Conservation (phyloP, 1,140 invertebrate species). For the Mamestra configurata region DNA sequence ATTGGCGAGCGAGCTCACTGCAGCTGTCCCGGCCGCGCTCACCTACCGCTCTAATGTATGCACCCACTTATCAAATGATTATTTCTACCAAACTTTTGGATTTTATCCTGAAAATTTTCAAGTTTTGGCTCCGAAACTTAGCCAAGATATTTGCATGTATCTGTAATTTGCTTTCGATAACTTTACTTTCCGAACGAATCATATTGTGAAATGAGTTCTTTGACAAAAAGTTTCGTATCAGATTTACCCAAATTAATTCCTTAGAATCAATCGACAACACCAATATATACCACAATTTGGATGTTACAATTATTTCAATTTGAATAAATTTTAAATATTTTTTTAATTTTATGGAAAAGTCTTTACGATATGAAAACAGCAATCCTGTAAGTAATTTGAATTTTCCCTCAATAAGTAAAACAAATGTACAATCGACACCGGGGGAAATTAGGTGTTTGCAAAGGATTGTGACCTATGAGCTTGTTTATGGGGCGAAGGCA, state of each 20-base stretch:
- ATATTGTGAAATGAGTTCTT: constrained; percentile 2
- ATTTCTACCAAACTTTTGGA: constrained; percentile 23
- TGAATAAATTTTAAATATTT: neutral
- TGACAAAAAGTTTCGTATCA: neutral
- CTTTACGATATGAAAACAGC: neutral
- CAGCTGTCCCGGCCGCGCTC: constrained; percentile 58
- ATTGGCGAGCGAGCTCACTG: constrained; percentile 68
- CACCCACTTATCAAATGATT: constrained; percentile 48
- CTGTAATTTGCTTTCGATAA: constrained; percentile 7
- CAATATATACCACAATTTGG: neutral
- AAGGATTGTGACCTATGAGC: constrained; percentile 37
- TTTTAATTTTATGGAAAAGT: neutral
- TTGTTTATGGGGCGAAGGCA: constrained; percentile 33
- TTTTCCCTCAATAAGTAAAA: neutral
- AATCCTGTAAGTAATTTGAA: neutral
- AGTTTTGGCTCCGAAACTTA: constrained; percentile 7
- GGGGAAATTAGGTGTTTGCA: constrained; percentile 22
- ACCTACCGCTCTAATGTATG: constrained; percentile 17
- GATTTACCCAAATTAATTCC: neutral
- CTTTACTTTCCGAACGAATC: neutral
- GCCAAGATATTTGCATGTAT: neutral
- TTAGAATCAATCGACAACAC: neutral
- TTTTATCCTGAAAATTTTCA: constrained; percentile 1
- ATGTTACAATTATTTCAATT: neutral
- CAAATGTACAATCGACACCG: constrained; percentile 9